Evolutionary conservation across 2,113 vertebrate genomes (phyloP), one percentile per base, ranked within the genome.

Genomic region (Trinectes maculatus): DNA sequence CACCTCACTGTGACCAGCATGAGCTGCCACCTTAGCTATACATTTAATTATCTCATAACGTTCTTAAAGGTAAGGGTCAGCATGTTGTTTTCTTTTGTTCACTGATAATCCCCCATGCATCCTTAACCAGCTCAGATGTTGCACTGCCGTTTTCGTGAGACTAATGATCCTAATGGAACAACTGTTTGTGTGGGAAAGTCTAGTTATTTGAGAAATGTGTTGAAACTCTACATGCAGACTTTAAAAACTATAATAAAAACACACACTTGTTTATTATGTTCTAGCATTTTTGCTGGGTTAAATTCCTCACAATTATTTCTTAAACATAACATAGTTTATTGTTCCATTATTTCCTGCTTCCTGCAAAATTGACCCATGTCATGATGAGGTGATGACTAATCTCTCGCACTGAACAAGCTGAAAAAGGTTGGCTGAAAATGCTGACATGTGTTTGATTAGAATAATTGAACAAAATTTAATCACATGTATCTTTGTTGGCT

Each of bases 111-210:
- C 74, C 57, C 56, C 25, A 53, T 55, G 48, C 33, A 33, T 54
- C 60, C 25, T 80, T 72, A 84, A 75, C 63, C 63, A n/a, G 71
- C 37, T 60, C 34, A 68, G 53, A 72, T 64, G 72, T 51, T 56
- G 40, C 36, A 21, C 21, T 16, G 39, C 25, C 56, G 61, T 60
- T 70, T 80, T 71, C 60, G 37, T 58, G 49, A 21, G 19, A 55
- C n/a, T 67, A 22, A 72, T 58, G 49, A 21, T 16, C 59, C n/a
- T 67, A 22, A 72, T 76, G 43, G 40, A 56, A 19, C 31, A 64
- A 55, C 52, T 55, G 67, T 71, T 72, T 72, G 29, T 15, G 29
- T 39, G 54, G 47, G 66, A 77, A 65, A 66, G 71, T 54, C 29
- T 49, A 24, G 13, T 54, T 18, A 54, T 54, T 67, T 24, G n/a